phyloP scores from a whole-genome alignment of 2,797 vertebrate genomes.

The Pangasius macronema region DNA sequence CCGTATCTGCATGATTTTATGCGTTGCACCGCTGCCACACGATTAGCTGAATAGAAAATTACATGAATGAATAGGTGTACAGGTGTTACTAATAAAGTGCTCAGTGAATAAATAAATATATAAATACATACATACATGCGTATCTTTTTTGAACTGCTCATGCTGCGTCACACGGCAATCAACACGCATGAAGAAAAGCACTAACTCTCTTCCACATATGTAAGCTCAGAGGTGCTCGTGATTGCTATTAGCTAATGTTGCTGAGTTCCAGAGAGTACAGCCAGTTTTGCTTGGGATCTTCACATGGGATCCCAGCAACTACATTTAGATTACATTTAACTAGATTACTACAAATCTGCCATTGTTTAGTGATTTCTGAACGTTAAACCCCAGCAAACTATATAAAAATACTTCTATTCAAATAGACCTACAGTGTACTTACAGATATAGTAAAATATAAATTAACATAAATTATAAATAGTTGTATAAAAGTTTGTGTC shows the following conservation, averaged over 20 bases:
- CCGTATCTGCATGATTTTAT: not conserved
- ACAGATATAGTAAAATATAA: not conserved
- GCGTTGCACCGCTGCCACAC: not conserved
- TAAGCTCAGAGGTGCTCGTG: not conserved
- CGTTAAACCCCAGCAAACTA: not conserved
- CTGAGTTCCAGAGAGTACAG: not conserved
- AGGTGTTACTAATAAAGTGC: not conserved
- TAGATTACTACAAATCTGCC: too few species aligned
- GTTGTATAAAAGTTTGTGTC: not conserved
- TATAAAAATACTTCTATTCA: not conserved
- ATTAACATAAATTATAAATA: not conserved
- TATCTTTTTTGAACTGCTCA: not conserved
- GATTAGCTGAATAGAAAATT: not conserved
- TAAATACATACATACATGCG: not conserved
- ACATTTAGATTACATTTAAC: not conserved
- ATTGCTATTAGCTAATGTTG: not conserved
- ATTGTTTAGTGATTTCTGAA: not conserved
- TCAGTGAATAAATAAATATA: not conserved
- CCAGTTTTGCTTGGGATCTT: not conserved
- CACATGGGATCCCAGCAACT: not conserved
- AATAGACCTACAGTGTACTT: not conserved
- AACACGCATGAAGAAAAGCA: not conserved
- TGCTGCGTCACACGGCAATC: not conserved
- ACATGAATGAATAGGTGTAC: not conserved
- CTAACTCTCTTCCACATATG: not conserved